Evolutionary conservation across 2,113 vertebrate species (phyloP), one percentile per base, ranked within the genome.

Genomic region (Collichthys lucidus): DNA sequence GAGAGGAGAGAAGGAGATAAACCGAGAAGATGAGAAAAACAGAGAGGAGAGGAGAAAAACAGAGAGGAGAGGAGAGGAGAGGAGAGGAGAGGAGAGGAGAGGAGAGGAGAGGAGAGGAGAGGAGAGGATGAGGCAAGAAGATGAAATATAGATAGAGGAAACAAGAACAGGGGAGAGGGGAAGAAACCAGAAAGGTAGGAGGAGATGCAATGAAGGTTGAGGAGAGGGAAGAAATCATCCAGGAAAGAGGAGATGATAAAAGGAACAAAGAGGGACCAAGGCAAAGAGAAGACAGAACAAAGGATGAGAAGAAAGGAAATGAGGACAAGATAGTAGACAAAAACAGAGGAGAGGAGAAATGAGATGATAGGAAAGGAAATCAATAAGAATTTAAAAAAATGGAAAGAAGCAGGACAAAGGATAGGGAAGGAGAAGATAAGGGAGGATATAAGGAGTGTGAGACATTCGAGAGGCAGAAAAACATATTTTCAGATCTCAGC

Each of bases 401-500:
- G 7, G 11, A n/a, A 44, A 42, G 19, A 35, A 35, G 56, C 2
- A 35, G 14, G 17, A 14, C 44, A 59, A 3, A 35, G 22, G 11
- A 22, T 15, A 19, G 49, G 4, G 15, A 14, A 47, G 17, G 4
- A 15, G 4, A 10, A 66, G 20, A 35, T 1, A 35, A 1, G 3
- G 4, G 17, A 55, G 24, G 9, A 62, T 24, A 61, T 10, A 19
- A 62, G 15, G 7, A 31, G 29, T 0, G n/a, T 16, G 22, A 59
- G 16, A 31, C 14, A 47, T 47, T 35, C 0, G 47, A 53, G 49
- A 69, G 24, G 15, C 5, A 63, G 64, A 55, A 20, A 26, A 31
- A 74, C 22, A 67, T 26, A 44, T 83, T 70, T 80, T 60, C 42
- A 79, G 29, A 31, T 53, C 65, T 80, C 52, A 72, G 66, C 47